A percentile compares a stretch with the other conserved stretches of the same genome.
Evolutionary conservation across 2,113 vertebrate species (phyloP).

Genomic region (Glareola pratincola): DNA sequence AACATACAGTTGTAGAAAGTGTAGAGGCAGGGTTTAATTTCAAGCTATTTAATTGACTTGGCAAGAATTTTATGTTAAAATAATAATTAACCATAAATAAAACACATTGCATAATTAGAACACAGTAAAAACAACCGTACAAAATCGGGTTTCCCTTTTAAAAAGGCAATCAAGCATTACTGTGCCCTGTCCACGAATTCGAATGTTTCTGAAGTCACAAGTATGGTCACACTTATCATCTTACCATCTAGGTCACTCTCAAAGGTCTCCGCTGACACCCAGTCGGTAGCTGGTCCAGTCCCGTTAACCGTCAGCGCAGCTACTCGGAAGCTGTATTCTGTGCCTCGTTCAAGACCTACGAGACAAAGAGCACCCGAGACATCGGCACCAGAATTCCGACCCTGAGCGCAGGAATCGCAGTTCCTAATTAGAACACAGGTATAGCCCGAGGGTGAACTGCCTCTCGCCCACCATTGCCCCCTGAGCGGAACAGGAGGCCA

Average conservation of each 20-base stretch:
- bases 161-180: background rate
- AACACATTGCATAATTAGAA: background rate
- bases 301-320: conserved; percentile 91
- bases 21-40: background rate
- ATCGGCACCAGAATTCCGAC: background rate
- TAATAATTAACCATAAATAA: background rate
- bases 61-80: background rate
- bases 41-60: background rate
- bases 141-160: background rate
- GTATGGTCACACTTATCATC: background rate
- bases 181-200: fast-evolving
- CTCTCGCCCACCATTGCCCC: background rate
- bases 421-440: background rate
- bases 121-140: background rate
- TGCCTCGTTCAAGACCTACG: conserved; percentile 90
- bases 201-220: background rate
- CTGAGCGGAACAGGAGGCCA: background rate
- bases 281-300: conserved; percentile 90
- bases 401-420: background rate
- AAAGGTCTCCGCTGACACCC: conserved; percentile 90
- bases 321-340: conserved; percentile 92
- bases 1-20: background rate
- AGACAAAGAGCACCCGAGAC: background rate
- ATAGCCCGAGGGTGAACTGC: background rate
- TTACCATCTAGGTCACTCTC: conserved; percentile 97